These are phyloP conservation scores for Manis pentadactyla DNA, from an alignment of 2,797 vertebrate species.

Conservation along the genomic window DNA sequence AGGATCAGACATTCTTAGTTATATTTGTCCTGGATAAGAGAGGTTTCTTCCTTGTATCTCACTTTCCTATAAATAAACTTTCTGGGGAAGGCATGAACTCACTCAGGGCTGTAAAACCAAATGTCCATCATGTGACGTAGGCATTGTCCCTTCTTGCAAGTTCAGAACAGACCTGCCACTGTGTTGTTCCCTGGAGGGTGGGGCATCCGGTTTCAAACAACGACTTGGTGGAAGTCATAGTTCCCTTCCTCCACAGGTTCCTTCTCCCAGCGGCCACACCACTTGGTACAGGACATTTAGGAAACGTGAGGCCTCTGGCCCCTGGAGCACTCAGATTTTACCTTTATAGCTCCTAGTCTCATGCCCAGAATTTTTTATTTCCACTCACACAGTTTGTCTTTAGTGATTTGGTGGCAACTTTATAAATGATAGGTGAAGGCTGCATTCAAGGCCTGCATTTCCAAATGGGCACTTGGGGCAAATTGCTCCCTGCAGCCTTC, in stretches of 20 bases:
- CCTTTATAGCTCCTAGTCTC: background rate
- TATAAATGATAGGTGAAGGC: background rate
- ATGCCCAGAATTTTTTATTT: background rate
- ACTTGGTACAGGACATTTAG: background rate
- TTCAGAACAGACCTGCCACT: background rate
- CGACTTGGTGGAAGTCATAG: background rate
- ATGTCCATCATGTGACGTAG: background rate
- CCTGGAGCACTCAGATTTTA: background rate
- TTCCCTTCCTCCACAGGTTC: background rate
- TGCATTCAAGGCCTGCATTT: background rate
- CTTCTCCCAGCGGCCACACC: background rate
- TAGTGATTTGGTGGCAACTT: background rate
- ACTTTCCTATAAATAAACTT: background rate
- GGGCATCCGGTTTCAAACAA: background rate
- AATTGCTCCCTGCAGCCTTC: background rate
- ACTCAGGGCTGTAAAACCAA: constrained; percentile 35
- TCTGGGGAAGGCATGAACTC: background rate
- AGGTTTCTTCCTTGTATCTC: background rate
- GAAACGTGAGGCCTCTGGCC: background rate
- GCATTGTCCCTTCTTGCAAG: background rate
- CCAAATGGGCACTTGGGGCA: background rate
- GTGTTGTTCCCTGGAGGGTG: background rate
- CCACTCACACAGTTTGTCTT: background rate
- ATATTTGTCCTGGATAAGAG: background rate
- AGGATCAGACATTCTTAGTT: background rate